These are phyloP conservation scores for crab-eating macaque (Macaca fascicularis) DNA, from an alignment of 2,113 vertebrate species.

Conservation along the genomic window T2T-MFA8v1.1 NC_088381.1:123012001-123012500, in stretches of 20 bases:
- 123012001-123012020: conserved; percentile 73
- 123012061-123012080: conserved; percentile 38
- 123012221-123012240: conserved; percentile 38
- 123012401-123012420: neutral
- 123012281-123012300: neutral
- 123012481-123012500: neutral
- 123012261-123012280: neutral
- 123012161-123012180: conserved; percentile 9
- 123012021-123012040: conserved; percentile 37
- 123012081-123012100: neutral
- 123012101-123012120: neutral
- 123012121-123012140: neutral
- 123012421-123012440: neutral
- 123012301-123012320: neutral
- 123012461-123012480: neutral
- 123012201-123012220: conserved; percentile 16
- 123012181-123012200: neutral
- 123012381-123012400: neutral
- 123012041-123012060: conserved; percentile 58
- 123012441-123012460: neutral
- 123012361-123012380: neutral
- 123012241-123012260: neutral
- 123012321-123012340: neutral
- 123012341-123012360: neutral
- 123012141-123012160: neutral